These are phyloP conservation scores for Pitta sordida DNA, from an alignment of 2,113 vertebrate genomes.

Conservation along the genomic window DNA sequence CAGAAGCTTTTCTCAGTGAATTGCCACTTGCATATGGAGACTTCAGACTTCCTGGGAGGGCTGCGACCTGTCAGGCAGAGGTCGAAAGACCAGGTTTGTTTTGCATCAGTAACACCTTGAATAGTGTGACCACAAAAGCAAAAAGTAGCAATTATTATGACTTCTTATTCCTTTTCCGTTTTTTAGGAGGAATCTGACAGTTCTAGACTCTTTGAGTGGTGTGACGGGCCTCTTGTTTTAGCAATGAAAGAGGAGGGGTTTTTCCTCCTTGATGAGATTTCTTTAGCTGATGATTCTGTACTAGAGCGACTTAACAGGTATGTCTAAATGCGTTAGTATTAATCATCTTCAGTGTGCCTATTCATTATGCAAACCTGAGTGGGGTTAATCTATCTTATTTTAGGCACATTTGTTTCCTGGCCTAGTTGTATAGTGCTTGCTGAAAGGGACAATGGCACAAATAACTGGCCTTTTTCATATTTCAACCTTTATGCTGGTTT, in stretches of 20 bases:
- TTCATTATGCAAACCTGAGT: background rate
- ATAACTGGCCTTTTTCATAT: background rate
- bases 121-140: background rate
- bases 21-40: slow-evolving; percentile 97
- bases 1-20: slow-evolving; percentile 88
- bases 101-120: background rate
- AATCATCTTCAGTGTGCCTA: background rate
- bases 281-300: slow-evolving; percentile 95
- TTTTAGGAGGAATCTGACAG: slow-evolving; percentile 77
- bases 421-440: background rate
- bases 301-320: slow-evolving; percentile 98
- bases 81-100: slow-evolving; percentile 74
- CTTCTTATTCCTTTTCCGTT: background rate
- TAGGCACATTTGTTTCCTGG: background rate
- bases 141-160: background rate
- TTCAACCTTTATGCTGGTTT: background rate
- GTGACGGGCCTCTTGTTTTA: slow-evolving; percentile 90
- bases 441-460: background rate
- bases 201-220: slow-evolving; percentile 89
- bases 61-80: slow-evolving; percentile 86
- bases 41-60: slow-evolving; percentile 93
- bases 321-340: background rate
- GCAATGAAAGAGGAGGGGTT: slow-evolving; percentile 90
- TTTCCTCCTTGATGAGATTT: slow-evolving; percentile 97
- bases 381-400: background rate